Conservation (phyloP, 2,113 vertebrate genomes). For the Himantopus leucocephalus region DNA sequence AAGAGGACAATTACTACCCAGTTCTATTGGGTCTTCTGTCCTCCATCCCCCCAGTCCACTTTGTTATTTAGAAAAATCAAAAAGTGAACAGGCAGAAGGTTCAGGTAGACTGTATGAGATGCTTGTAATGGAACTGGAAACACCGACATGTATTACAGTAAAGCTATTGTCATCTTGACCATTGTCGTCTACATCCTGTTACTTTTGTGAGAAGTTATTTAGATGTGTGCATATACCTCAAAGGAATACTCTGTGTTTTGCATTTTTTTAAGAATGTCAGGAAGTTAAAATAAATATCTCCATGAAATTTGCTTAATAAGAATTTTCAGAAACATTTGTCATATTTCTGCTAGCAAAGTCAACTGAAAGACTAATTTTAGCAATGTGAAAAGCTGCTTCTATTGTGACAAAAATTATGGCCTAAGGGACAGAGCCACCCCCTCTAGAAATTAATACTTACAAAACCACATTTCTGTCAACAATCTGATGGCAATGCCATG, state of each 20-base stretch:
- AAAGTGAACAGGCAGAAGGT: not conserved
- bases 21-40: not conserved
- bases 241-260: not conserved
- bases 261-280: not conserved
- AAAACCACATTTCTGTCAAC: slow-evolving; percentile 35
- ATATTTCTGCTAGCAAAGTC: slow-evolving; percentile 32
- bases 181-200: not conserved
- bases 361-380: slow-evolving; percentile 44
- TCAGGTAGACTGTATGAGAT: not conserved
- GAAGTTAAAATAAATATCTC: not conserved
- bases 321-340: slow-evolving; percentile 28
- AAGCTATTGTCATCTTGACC: not conserved
- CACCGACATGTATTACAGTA: not conserved
- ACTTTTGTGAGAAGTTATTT: not conserved
- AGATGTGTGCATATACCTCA: not conserved
- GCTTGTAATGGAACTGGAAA: not conserved
- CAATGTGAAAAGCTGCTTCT: slow-evolving; percentile 30
- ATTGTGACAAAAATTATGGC: slow-evolving; percentile 51
- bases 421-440: slow-evolving; percentile 22
- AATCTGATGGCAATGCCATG: not conserved
- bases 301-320: slow-evolving; percentile 47
- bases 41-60: not conserved
- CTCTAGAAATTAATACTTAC: slow-evolving; percentile 20
- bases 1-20: not conserved
- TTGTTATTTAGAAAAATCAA: not conserved